Evolutionary conservation across 2,113 vertebrate species (phyloP), one percentile per base, ranked within the genome.

Genomic region (Oreochromis spilurus): DNA sequence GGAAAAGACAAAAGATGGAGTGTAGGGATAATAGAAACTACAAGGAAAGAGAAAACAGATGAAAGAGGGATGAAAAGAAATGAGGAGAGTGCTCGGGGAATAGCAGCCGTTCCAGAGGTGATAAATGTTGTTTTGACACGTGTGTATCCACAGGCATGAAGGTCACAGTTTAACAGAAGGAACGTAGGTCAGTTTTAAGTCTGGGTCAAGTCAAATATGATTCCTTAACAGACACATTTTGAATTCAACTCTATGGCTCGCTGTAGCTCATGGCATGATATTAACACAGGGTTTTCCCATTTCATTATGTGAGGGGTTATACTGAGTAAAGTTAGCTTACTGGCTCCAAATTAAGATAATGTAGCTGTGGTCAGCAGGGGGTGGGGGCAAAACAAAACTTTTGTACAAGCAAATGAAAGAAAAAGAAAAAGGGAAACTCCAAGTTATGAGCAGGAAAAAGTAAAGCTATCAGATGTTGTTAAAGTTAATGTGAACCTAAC

Each of bases 51-150:
- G 36, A 77, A 52, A 65, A 52, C 60, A 85, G 26, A 86, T 81
- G 67, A 82, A 79, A 29, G 21, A 72, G 67, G 81, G 50, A 70
- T 79, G 48, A 80, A 83, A 89, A 85, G 81, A 89, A 90, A 72
- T 4, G 77, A 88, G 86, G 60, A 54, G 17, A 24, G 62, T 21
- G 16, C 48, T 84, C 1, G 0, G 83, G 88, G 92, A 89, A 78
- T 87, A 87, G 81, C 79, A 24, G 84, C 53, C 5, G 8, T 45
- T 86, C 81, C 60, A 79, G 67, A 84, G 84, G 93, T 93, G 93
- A 96, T 95, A 81, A 92, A 95, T 94, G 93, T 87, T 94, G 91
- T 91, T 94, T 93, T 92, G 94, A 95, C 93, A 92, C 79, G 75
- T 90, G 88, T 83, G 91, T 84, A 82, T 92, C 95, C 87, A 81